phyloP scores from a whole-genome alignment of 2,113 vertebrate species.

The Scytalopus superciliaris region DNA sequence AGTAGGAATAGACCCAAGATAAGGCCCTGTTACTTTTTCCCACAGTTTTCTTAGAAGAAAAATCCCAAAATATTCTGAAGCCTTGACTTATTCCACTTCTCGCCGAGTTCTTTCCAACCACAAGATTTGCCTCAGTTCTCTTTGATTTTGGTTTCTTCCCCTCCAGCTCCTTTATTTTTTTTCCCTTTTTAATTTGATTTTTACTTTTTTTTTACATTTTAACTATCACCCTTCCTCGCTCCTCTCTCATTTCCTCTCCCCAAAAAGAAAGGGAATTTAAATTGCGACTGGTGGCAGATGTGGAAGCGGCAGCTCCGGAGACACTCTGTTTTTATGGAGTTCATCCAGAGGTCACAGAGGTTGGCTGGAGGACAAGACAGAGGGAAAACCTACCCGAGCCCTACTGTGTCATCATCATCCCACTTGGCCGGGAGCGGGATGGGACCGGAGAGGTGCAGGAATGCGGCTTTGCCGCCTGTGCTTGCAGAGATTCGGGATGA shows the following conservation, averaged over 20 bases:
- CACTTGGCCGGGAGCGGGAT: neutral
- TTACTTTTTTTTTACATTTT: neutral
- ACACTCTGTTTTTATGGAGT: neutral
- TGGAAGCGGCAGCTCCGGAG: slow-evolving; percentile 6
- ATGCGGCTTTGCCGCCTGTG: too few species aligned
- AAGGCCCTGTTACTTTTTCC: neutral
- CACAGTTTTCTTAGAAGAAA: neutral
- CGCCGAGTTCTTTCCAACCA: neutral
- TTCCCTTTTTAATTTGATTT: neutral
- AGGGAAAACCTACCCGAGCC: neutral
- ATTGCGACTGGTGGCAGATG: slow-evolving; percentile 23
- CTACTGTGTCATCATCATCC: neutral
- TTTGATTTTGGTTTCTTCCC: neutral
- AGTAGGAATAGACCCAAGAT: neutral
- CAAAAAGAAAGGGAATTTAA: slow-evolving; percentile 39
- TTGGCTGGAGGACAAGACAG: neutral
- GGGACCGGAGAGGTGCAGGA: neutral
- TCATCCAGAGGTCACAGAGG: neutral
- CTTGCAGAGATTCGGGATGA: neutral
- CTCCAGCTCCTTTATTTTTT: neutral
- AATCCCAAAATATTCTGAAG: neutral
- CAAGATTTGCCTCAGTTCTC: neutral
- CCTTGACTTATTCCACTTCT: neutral
- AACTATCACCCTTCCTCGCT: neutral
- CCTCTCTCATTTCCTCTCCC: slow-evolving; percentile 27